Base-by-base conservation (phyloP, 2,888 invertebrate species). In the Caenorhabditis sinica region DNA sequence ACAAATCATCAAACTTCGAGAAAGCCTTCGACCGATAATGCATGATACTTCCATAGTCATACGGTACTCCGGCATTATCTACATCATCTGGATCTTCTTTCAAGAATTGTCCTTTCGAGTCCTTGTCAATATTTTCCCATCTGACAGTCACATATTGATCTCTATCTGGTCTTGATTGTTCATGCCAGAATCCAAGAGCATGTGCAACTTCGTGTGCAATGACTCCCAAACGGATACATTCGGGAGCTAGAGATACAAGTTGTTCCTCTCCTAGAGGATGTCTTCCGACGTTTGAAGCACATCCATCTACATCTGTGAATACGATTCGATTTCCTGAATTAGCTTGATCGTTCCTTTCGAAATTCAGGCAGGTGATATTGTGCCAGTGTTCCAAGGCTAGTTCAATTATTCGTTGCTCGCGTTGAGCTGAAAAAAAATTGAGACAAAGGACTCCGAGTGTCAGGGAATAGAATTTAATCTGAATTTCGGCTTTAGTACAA, bases 151-250 rank as follows among this genome's bases (percentile, higher is more conserved):
- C 92, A 81, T 82, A 92, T 61, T 90, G 89, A 82, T 92, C 92
- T 13, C 92, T 85, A 82, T 93, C 92, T 0, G 92, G 92, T 17
- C 93, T 75, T 8, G 89, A 89, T 79, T 93, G 93, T 61, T 93
- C 93, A 83, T 93, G 93, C 93, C 93, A 93, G 82, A 93, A 93
- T 20, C 93, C 93, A 13, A 93, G 87, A 15, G 93, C 93, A 73
- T 93, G 93, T 1, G 93, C 93, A n/a, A 93, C 93, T 85, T 93
- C 93, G 81, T 93, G 93, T n/a, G 93, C 93, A 58, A 93, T 93
- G 2, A 93, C 93, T n/a, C 93, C 93, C 6, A 93, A 86, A 56
- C 93, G 60, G 68, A 93, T 91, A 83, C 93, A 93, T 86, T 93
- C 93, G 15, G 92, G 93, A 15, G 92, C 93, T n/a, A 93, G 80